Evolutionary conservation across 2,888 invertebrate species (phyloP), one percentile per base, ranked within the genome.

Genomic region (Nomada ferruginata): DNA sequence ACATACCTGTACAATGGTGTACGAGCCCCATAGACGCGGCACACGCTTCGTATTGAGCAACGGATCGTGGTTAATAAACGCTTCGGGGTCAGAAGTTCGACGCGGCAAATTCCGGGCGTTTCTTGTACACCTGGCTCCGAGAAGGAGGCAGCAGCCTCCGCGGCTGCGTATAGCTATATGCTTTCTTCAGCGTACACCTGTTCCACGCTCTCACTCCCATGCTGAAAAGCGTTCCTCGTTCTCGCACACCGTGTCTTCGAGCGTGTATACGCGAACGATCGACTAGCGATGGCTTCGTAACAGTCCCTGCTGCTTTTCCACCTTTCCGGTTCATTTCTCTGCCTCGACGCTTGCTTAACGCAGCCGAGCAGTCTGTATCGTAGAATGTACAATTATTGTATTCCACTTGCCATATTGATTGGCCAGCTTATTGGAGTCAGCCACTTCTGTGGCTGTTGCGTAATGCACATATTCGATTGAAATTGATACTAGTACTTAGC

Each of bases 21-120:
- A 44, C 64, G 53, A 73, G 44, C 36, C 9, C 60, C 55, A 52
- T 65, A 63, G 50, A 80, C 57, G 63, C 66, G 66, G 65, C 79
- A 36, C 81, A 55, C 83, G 83, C 63, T 75, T 61, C 70, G 79
- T 70, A 85, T 85, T 76, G 81, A 87, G 85, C 81, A 84, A 85
- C 72, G 76, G 78, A 81, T 79, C 85, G 84, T 87, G 68, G 81
- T 64, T 85, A 87, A 86, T 87, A 86, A 87, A 85, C 85, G 80
- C 82, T 86, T 87, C 78, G 87, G 86, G 86, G 87, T 86, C 86
- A 86, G 74, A 87, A 86, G 86, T 86, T 86, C 87, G 85, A 85
- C 68, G 87, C 80, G 79, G 78, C 85, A 55, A 77, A 86, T 86
- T 85, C 86, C 77, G 74, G 76, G 69, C 81, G 76, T 82, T 87